Percentiles rank a stretch among this genome's conserved stretches.
These are phyloP conservation scores for Rhizoglyphus robini DNA, from an alignment of 1,140 invertebrate genomes.

Conservation along the genomic window DNA sequence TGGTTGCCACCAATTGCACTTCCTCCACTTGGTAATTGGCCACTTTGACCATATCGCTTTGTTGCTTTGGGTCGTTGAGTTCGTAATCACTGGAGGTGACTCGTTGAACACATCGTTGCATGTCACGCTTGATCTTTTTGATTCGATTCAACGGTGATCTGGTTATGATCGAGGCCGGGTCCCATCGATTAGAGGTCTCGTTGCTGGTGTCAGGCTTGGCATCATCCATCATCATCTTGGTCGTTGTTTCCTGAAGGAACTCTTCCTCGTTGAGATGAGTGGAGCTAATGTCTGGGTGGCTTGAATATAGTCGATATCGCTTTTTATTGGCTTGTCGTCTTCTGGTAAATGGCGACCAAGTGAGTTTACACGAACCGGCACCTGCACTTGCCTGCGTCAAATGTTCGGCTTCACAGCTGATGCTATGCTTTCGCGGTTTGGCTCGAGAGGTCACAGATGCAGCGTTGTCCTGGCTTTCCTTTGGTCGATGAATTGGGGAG, in stretches of 20 bases:
- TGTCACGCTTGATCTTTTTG: not conserved
- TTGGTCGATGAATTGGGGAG: constrained; percentile 14
- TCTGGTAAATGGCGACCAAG: constrained; percentile 1
- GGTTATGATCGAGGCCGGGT: constrained; percentile 43
- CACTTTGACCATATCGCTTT: not conserved
- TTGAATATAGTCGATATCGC: constrained; percentile 24
- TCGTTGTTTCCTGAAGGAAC: constrained; percentile 11
- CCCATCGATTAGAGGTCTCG: constrained; percentile 53
- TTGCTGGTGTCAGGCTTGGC: constrained; percentile 57
- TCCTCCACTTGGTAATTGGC: too few relatives aligned
- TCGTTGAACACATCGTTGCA: not conserved
- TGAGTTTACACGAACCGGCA: not conserved
- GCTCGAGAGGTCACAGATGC: not conserved
- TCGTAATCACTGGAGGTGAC: not conserved
- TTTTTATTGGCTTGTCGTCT: not conserved
- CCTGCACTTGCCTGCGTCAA: not conserved
- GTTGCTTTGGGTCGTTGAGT: not conserved
- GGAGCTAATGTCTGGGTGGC: constrained; percentile 30
- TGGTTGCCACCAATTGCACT: not conserved
- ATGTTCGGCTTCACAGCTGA: not conserved
- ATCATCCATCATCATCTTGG: constrained; percentile 32
- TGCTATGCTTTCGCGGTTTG: not conserved
- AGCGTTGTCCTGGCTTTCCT: not conserved
- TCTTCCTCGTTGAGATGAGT: constrained; percentile 36
- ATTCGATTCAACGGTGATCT: not conserved